Evolutionary conservation across 2,797 vertebrate species (phyloP).

Genomic region (Borostomias antarcticus): DNA sequence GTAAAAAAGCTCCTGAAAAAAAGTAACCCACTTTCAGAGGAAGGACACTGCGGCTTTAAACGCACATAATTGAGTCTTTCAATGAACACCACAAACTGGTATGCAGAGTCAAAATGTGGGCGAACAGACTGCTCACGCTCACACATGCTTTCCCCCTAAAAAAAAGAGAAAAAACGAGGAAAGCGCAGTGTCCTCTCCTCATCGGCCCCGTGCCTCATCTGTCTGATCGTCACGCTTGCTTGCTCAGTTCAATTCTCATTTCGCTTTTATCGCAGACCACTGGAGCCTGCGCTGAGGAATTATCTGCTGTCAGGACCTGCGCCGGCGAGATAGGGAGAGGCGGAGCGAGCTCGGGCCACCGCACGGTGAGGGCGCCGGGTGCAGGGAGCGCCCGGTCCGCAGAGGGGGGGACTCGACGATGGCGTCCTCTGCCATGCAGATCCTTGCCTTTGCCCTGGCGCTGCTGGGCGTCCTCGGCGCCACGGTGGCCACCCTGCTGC

Average conservation of each 20-base stretch:
- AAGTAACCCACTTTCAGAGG: constrained; percentile 22
- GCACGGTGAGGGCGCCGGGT: constrained; percentile 41
- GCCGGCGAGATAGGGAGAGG: constrained; percentile 38
- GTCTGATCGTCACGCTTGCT: constrained; percentile 75
- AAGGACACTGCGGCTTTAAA: constrained; percentile 59
- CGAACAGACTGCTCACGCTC: constrained; percentile 33
- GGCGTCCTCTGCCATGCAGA: constrained; percentile 84
- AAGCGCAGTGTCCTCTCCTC: constrained; percentile 33
- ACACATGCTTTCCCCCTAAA: not conserved
- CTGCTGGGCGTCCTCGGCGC: constrained; percentile 82
- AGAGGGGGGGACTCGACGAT: constrained; percentile 61
- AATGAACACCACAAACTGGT: constrained; percentile 57
- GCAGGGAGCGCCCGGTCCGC: constrained; percentile 8
- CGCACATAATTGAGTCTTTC: constrained; percentile 56
- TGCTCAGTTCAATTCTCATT: constrained; percentile 70
- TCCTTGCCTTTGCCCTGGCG: constrained; percentile 89
- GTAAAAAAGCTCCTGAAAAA: constrained; percentile 20
- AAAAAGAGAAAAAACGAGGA: constrained; percentile 2
- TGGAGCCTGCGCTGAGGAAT: constrained; percentile 65
- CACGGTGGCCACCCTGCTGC: constrained; percentile 86
- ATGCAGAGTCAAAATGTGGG: constrained; percentile 48
- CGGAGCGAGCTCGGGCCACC: constrained; percentile 31
- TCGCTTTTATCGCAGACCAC: constrained; percentile 65
- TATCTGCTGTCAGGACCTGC: constrained; percentile 59
- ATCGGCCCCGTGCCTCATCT: constrained; percentile 64